Evolutionary conservation across 2,888 invertebrate genomes (phyloP).

Genomic region (Helicoverpa assulta): DNA sequence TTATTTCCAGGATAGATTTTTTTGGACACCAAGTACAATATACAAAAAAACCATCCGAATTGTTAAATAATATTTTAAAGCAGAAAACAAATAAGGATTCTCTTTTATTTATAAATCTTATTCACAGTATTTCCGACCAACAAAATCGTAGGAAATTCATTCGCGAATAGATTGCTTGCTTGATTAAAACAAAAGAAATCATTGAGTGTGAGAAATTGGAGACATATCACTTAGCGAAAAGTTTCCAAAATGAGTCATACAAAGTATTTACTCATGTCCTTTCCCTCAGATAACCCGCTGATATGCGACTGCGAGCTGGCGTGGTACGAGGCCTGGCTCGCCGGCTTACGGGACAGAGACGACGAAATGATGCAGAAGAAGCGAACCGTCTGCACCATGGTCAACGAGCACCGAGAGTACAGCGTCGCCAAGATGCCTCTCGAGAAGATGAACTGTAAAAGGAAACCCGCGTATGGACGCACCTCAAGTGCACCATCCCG

Average conservation of each 20-base stretch:
- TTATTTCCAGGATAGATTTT: too few species aligned
- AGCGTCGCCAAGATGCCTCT: conserved; percentile 95
- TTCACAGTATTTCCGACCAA: too few species aligned
- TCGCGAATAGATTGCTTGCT: too few species aligned
- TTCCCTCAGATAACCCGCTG: conserved; percentile 94
- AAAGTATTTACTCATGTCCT: background rate
- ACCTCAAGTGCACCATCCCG: conserved; percentile 74
- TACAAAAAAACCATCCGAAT: too few species aligned
- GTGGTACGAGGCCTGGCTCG: conserved; percentile 96
- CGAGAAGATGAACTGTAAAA: conserved; percentile 95
- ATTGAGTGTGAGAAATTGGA: too few species aligned
- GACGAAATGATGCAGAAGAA: conserved; percentile 97
- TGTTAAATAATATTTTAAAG: too few species aligned
- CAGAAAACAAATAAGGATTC: too few species aligned
- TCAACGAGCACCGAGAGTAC: conserved; percentile 95
- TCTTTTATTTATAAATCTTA: too few species aligned
- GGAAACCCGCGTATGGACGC: conserved; percentile 89
- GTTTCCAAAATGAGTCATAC: background rate
- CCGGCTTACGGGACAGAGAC: conserved; percentile 94
- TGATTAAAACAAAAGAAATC: too few species aligned
- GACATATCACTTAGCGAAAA: too few species aligned
- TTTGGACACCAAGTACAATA: too few species aligned
- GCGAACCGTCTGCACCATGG: conserved; percentile 95
- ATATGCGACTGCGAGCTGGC: conserved; percentile 96
- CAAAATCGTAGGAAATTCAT: too few species aligned